A percentile compares a stretch with the other conserved stretches of the same genome.
Conservation (phyloP, 92 coral and sea anemone species). For the Palythoa grandis region DNA sequence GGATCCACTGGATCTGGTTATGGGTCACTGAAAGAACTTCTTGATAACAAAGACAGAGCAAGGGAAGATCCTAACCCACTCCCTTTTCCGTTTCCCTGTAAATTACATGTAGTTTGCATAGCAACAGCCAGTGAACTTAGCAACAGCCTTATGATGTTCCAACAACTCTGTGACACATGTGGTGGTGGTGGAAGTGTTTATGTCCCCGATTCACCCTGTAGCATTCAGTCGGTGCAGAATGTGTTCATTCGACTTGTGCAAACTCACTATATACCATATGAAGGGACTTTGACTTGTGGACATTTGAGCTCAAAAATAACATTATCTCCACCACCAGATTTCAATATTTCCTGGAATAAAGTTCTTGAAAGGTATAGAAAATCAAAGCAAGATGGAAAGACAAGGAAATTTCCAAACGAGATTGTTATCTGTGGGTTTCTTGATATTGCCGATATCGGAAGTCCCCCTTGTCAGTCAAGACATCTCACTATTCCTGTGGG, state of each 20-base stretch:
- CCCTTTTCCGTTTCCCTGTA: constrained; percentile 94
- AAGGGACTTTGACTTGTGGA: constrained; percentile 86
- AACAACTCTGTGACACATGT: constrained; percentile 83
- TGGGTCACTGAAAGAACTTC: constrained; percentile 78
- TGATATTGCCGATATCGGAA: constrained; percentile 80
- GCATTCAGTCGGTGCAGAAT: constrained; percentile 85
- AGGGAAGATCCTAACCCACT: constrained; percentile 78
- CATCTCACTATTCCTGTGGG: constrained; percentile 89
- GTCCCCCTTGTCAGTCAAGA: constrained; percentile 85
- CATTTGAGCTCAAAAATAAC: constrained; percentile 86
- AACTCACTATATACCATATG: constrained; percentile 80
- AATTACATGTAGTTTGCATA: constrained; percentile 88
- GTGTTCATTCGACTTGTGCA: constrained; percentile 88
- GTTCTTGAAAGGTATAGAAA: constrained; percentile 57
- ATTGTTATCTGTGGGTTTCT: constrained; percentile 91
- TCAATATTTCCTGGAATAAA: constrained; percentile 67
- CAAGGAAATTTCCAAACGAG: constrained; percentile 80
- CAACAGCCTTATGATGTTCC: constrained; percentile 75
- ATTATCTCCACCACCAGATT: constrained; percentile 93
- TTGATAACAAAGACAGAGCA: constrained; percentile 68
- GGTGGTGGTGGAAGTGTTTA: constrained; percentile 95
- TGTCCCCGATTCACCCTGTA: constrained; percentile 82
- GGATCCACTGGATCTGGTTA: constrained; percentile 93
- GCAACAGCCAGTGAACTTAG: constrained; percentile 70
- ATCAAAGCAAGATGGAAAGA: constrained; percentile 68